These are phyloP conservation scores for Cantharis nigra DNA, from an alignment of 2,888 invertebrate species.

Conservation along the genomic window DNA sequence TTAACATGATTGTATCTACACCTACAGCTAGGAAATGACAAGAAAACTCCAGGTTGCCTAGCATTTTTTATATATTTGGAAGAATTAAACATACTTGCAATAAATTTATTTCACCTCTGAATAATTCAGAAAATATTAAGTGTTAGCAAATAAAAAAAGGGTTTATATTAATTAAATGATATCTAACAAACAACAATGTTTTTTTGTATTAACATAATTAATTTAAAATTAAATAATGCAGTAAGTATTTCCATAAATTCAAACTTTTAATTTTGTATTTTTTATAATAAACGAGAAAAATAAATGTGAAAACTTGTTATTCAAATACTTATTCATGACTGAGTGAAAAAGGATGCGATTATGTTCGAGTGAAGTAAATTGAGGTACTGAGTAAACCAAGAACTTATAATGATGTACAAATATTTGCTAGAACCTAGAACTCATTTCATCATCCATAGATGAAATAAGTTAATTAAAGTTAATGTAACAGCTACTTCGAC, in stretches of 20 bases:
- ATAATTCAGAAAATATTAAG: neutral
- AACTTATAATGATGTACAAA: constrained; percentile 34
- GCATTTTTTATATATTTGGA: neutral
- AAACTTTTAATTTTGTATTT: neutral
- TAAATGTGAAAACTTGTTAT: neutral
- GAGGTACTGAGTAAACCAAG: constrained; percentile 28
- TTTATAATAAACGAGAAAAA: neutral
- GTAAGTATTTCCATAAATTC: too few species aligned
- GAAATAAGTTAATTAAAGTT: constrained; percentile 35
- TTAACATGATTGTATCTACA: neutral
- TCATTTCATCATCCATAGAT: constrained; percentile 27
- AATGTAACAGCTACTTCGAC: constrained; percentile 29
- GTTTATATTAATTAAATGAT: too few species aligned
- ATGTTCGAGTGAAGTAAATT: constrained; percentile 30
- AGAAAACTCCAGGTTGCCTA: neutral
- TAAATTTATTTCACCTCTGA: neutral
- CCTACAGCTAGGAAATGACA: neutral
- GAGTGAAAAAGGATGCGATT: constrained; percentile 19
- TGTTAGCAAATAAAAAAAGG: too few species aligned
- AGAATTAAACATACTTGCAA: neutral
- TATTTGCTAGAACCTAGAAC: constrained; percentile 30
- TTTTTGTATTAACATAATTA: too few species aligned
- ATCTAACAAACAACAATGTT: too few species aligned
- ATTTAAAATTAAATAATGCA: too few species aligned
- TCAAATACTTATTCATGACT: constrained; percentile 12